Evolutionary conservation across 2,113 vertebrate species (phyloP).

Genomic region (Trogon melanurus): DNA sequence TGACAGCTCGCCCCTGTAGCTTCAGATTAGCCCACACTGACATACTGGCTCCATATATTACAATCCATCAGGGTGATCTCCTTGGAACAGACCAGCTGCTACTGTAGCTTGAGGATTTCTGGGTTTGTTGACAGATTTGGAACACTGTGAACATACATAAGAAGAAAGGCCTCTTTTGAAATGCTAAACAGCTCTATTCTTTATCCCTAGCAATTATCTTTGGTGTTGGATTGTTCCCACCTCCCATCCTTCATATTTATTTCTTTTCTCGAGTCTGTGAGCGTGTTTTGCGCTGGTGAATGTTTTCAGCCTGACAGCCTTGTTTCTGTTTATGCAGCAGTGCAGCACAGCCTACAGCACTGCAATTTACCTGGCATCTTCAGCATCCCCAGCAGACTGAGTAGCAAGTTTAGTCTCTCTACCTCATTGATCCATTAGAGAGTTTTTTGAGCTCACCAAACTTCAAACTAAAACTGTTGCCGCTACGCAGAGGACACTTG

Average conservation of each 20-base stretch:
- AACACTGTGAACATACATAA: background rate
- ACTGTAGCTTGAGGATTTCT: background rate
- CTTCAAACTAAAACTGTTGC: background rate
- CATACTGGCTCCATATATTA: conserved; percentile 21
- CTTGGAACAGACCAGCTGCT: conserved; percentile 40
- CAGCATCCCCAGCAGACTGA: background rate
- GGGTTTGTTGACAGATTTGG: background rate
- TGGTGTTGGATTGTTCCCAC: background rate
- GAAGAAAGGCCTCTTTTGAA: conserved; percentile 46
- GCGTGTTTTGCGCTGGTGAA: background rate
- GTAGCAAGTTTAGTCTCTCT: background rate
- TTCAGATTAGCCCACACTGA: conserved; percentile 53
- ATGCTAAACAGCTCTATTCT: conserved; percentile 40
- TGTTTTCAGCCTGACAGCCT: background rate
- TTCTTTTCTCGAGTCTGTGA: background rate
- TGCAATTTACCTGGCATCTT: background rate
- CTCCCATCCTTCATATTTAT: background rate
- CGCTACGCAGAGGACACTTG: background rate
- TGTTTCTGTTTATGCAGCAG: background rate
- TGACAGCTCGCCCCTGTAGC: conserved; percentile 52
- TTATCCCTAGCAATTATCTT: conserved; percentile 34
- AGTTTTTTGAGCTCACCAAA: background rate
- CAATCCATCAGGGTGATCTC: conserved; percentile 40
- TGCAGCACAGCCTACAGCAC: background rate
- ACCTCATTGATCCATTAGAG: background rate